Percentiles rank a stretch among this genome's conserved stretches.
These are phyloP conservation scores for Saguinus midas DNA, from an alignment of 2,113 vertebrate species.

Conservation along the genomic window DNA sequence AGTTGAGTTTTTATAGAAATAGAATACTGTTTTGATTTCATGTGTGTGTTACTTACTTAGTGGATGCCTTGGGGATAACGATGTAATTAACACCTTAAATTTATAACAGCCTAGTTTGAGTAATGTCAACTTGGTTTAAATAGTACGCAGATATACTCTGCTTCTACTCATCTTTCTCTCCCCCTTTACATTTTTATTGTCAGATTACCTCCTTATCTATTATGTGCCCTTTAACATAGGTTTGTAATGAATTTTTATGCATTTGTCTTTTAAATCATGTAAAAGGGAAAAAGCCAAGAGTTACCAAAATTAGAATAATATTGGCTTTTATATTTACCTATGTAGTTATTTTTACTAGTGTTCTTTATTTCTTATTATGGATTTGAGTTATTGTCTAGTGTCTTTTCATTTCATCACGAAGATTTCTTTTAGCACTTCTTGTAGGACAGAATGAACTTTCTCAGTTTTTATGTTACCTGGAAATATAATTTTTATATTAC, in stretches of 20 bases:
- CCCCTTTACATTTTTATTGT: not conserved
- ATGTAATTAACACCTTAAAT: not conserved
- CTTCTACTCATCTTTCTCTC: not conserved
- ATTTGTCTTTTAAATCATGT: not conserved
- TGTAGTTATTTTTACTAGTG: not conserved
- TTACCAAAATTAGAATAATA: not conserved
- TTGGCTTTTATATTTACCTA: not conserved
- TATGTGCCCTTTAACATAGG: not conserved
- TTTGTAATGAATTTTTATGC: conserved; percentile 1
- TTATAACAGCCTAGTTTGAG: not conserved
- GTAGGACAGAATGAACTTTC: not conserved
- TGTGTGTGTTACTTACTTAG: not conserved
- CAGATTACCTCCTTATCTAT: not conserved
- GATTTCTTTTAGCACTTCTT: not conserved
- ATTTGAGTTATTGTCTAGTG: not conserved
- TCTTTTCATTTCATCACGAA: not conserved
- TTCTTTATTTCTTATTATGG: not conserved
- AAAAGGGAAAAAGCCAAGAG: not conserved
- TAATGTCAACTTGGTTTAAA: not conserved
- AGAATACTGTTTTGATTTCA: not conserved
- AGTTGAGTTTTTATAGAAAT: not conserved
- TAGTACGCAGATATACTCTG: not conserved
- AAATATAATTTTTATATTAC: not conserved
- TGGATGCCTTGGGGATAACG: not conserved
- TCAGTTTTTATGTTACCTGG: not conserved